These are phyloP conservation scores for Enteromius paludinosus DNA, from an alignment of 2,797 vertebrate genomes.

Conservation along the genomic window DNA sequence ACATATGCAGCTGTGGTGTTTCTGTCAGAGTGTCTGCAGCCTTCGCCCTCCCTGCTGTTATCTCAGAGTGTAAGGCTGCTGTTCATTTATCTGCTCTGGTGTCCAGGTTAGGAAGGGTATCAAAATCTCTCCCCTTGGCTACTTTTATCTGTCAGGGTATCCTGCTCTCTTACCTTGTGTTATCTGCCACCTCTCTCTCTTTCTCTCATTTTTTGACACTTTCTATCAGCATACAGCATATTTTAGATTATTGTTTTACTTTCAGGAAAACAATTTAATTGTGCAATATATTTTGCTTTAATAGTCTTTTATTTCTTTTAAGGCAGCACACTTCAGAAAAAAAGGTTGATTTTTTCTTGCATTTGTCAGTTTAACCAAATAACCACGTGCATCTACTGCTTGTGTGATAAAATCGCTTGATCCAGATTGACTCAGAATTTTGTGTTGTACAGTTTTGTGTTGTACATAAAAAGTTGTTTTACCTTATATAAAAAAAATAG, in stretches of 20 bases:
- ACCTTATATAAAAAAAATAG: too few relatives aligned
- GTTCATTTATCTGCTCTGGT: conserved; percentile 4
- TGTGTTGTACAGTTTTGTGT: too few relatives aligned
- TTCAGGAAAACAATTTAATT: background rate
- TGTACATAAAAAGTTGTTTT: too few relatives aligned
- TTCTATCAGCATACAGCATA: background rate
- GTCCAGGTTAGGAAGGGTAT: conserved; percentile 14
- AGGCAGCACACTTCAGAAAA: background rate
- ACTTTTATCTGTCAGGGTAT: background rate
- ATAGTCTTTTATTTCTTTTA: background rate
- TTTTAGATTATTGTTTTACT: background rate
- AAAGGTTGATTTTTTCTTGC: too few relatives aligned
- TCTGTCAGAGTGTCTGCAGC: conserved; percentile 5
- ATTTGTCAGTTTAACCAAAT: too few relatives aligned
- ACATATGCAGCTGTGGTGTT: conserved; percentile 6
- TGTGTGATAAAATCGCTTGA: too few relatives aligned
- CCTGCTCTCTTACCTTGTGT: background rate
- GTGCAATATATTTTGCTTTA: background rate
- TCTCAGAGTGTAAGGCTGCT: background rate
- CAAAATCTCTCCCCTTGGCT: background rate
- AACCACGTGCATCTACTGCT: too few relatives aligned
- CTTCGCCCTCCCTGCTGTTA: background rate
- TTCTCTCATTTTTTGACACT: background rate
- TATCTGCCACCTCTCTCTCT: background rate
- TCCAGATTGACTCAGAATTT: too few relatives aligned